Percentiles rank a stretch among this genome's conserved stretches.
Conservation (phyloP, 2,113 vertebrate species). For the Tragelaphus strepsiceros region DNA sequence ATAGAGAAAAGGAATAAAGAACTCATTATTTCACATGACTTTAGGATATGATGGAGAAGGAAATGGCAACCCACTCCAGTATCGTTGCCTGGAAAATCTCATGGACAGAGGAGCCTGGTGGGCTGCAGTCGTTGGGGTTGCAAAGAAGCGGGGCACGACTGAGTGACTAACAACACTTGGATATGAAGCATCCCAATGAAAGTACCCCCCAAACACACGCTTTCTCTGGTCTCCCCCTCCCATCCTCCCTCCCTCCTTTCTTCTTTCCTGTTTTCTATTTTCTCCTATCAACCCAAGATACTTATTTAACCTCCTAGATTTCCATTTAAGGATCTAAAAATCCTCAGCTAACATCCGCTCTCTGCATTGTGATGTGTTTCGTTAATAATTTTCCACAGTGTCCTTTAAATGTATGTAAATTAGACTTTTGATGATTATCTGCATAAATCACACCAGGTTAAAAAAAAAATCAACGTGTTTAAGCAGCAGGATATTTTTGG, state of each 20-base stretch:
- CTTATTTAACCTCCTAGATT: conserved; percentile 57
- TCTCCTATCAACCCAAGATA: not conserved
- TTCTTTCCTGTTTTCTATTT: not conserved
- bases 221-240: not conserved
- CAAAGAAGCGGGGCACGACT: too few species aligned
- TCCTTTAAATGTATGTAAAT: conserved; percentile 77
- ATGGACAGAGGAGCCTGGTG: too few species aligned
- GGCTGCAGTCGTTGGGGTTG: too few species aligned
- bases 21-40: not conserved
- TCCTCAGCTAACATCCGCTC: conserved; percentile 64
- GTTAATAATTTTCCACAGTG: conserved; percentile 72
- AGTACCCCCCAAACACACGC: not conserved
- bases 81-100: too few species aligned
- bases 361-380: conserved; percentile 66
- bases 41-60: not conserved
- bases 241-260: not conserved
- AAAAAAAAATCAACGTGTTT: conserved; percentile 33
- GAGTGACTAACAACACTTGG: not conserved
- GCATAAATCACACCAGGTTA: conserved; percentile 66
- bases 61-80: too few species aligned
- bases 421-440: conserved; percentile 75
- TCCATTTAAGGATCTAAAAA: conserved; percentile 53
- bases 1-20: not conserved
- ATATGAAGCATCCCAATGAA: not conserved
- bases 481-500: conserved; percentile 63